Conservation (phyloP, 2,888 invertebrate genomes). For the Pollenia griseotomentosa region DNA sequence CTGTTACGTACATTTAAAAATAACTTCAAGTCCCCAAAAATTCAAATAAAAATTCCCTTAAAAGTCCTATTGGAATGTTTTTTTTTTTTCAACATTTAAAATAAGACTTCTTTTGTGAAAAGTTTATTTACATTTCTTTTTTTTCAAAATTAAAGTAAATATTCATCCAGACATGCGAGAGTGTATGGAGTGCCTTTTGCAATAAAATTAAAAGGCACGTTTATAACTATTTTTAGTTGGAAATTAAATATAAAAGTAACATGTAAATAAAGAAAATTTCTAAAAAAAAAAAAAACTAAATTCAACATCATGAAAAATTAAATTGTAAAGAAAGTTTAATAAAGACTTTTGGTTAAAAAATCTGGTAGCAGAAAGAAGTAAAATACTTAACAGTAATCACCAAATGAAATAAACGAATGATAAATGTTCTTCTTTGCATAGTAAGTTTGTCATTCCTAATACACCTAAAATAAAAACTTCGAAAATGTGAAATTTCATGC, state of each 20-base stretch:
- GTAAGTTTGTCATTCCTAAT: too few species aligned
- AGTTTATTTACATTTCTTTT: slow-evolving; percentile 5
- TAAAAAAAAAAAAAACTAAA: background rate
- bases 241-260: slow-evolving; percentile 34
- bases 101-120: slow-evolving; percentile 15
- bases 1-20: background rate
- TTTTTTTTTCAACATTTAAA: slow-evolving; percentile 29
- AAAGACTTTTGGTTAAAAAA: too few species aligned
- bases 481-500: too few species aligned
- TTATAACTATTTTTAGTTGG: slow-evolving; percentile 24
- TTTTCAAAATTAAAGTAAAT: background rate
- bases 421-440: too few species aligned
- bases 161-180: background rate
- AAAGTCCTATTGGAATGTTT: slow-evolving; percentile 38
- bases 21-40: slow-evolving; percentile 10
- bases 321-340: background rate
- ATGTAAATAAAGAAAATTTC: background rate
- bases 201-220: slow-evolving; percentile 16
- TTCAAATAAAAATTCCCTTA: background rate
- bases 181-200: background rate
- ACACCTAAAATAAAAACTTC: too few species aligned
- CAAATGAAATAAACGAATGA: too few species aligned
- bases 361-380: too few species aligned
- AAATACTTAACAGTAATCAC: too few species aligned
- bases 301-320: background rate